Base-by-base conservation (phyloP, 92 coral and sea anemone species). In the Epizoanthus scotinus region DNA sequence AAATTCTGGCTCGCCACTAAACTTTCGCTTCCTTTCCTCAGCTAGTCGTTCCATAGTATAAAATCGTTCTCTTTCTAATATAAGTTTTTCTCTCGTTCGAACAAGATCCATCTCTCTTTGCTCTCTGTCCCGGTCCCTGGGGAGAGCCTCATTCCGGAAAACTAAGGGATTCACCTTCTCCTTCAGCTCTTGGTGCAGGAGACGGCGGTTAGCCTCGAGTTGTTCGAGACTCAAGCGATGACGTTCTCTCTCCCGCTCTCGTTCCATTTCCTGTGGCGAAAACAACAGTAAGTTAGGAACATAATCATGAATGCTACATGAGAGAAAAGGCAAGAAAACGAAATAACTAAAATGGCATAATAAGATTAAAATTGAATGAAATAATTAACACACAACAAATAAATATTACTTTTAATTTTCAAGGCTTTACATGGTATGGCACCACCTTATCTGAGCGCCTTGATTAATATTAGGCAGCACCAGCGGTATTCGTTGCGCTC, bases 121-220 rank as follows among this genome's bases (percentile, higher is more conserved):
- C 65, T 89, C 95, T 62, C 93, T 85, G 77, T 93, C 86, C 44
- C 85, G 88, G 47, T 89, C 85, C 31, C 96, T 81, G 60, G 90
- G 83, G 34, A 87, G 94, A 18, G 78, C 86, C 26, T 93, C 95
- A 42, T 89, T 86, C 84, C 93, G 90, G 52, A 93, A 87, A 9
- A 90, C 97, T 3, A 93, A 85, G 22, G 97, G 97, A 53, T 93
- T 93, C 52, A 93, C 90, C 84, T 93, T 93, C 67, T 93, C 97
- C 67, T 93, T 93, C 40, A 93, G 90, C 63, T 93, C 97, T 28
- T 93, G 92, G 74, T 93, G 97, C 67, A 93, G 88, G 19, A 93
- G 84, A 47, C 97, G 86, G 26, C 97, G 89, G 73, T 93, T 93
- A 74, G 94, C 97, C 60, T 93, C 97, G 13, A 90, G 84, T 70